These are phyloP conservation scores for Malthinus flaveolus DNA, from an alignment of 2,888 invertebrate genomes.

Conservation along the genomic window DNA sequence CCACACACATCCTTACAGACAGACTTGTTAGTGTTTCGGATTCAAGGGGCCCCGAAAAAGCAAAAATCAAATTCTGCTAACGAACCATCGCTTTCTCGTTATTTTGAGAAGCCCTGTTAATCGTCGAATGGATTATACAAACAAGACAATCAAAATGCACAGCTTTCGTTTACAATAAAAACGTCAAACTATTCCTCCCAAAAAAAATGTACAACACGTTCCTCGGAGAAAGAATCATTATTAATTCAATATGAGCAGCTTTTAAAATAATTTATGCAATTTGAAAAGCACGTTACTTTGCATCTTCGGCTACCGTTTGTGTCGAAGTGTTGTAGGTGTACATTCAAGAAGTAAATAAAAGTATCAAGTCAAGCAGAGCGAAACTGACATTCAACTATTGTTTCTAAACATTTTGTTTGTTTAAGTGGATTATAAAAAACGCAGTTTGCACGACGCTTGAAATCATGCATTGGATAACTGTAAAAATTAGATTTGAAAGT, in stretches of 20 bases:
- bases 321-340: conserved; percentile 5
- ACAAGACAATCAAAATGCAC: too few relatives aligned
- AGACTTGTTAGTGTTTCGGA: too few relatives aligned
- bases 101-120: too few relatives aligned
- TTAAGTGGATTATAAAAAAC: conserved; percentile 27
- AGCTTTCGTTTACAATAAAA: too few relatives aligned
- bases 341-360: conserved; percentile 18
- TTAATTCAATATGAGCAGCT: neutral
- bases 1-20: too few relatives aligned
- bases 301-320: conserved; percentile 8
- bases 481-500: conserved; percentile 31
- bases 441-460: conserved; percentile 38
- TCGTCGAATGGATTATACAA: too few relatives aligned
- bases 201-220: neutral
- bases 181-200: too few relatives aligned
- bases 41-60: too few relatives aligned
- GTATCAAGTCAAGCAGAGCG: conserved; percentile 38
- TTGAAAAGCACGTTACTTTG: neutral
- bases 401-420: conserved; percentile 40
- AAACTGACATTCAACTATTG: conserved; percentile 39
- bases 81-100: too few relatives aligned
- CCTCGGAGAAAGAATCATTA: neutral
- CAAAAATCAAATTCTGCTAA: too few relatives aligned
- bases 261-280: too few relatives aligned
- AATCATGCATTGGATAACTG: conserved; percentile 40